Conservation (phyloP, 2,888 invertebrate genomes). For the Gonocerus acuteangulatus region DNA sequence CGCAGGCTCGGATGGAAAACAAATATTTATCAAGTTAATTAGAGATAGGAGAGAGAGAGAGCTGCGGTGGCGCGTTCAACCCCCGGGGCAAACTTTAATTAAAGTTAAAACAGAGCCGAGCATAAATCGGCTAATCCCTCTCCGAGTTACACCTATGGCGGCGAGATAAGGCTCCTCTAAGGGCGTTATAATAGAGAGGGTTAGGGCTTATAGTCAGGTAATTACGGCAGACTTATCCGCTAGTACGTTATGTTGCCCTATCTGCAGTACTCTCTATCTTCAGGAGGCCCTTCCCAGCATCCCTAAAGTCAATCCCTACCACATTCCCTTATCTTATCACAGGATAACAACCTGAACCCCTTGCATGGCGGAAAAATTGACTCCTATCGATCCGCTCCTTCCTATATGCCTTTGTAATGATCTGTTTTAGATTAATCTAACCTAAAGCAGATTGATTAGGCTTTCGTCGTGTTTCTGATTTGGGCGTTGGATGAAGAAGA, state of each 20-base stretch:
- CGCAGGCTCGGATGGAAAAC: slow-evolving; percentile 13
- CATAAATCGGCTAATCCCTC: slow-evolving; percentile 11
- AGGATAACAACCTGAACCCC: not conserved
- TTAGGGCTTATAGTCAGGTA: slow-evolving; percentile 20
- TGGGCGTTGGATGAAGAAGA: too few species aligned
- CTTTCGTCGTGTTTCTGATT: too few species aligned
- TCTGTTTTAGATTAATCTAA: too few species aligned
- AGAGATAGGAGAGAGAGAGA: slow-evolving; percentile 14
- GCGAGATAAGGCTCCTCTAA: not conserved
- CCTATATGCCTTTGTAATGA: too few species aligned
- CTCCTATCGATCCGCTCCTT: too few species aligned
- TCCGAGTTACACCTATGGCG: slow-evolving; percentile 2
- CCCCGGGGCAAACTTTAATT: slow-evolving; percentile 3
- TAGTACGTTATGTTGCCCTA: slow-evolving; percentile 14
- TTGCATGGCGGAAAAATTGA: too few species aligned
- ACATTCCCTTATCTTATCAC: not conserved
- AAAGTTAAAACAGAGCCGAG: slow-evolving; percentile 6
- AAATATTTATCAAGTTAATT: slow-evolving; percentile 26
- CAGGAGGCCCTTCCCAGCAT: not conserved
- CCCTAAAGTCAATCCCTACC: not conserved
- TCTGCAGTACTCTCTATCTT: slow-evolving; percentile 15
- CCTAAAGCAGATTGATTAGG: too few species aligned
- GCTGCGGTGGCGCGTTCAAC: not conserved
- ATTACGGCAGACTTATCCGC: slow-evolving; percentile 15
- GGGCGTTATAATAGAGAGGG: not conserved